Conservation (phyloP, 2,113 vertebrate genomes). For the Laticauda laticaudata region DNA sequence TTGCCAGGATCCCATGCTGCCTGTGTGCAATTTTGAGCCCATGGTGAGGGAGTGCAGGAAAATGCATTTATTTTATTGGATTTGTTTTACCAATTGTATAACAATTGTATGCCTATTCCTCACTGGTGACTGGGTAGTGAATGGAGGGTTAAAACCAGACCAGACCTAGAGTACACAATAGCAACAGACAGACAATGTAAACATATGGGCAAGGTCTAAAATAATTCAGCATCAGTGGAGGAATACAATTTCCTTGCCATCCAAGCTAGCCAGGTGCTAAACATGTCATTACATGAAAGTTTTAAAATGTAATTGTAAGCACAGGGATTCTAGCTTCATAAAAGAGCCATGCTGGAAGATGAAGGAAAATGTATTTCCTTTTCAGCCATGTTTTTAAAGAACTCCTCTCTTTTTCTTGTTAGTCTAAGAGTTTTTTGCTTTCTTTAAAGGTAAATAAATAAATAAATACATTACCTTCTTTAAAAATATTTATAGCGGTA, state of each 20-base stretch:
- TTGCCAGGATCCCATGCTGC: background rate
- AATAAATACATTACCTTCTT: background rate
- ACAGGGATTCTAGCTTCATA: background rate
- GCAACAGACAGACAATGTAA: background rate
- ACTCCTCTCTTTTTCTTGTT: background rate
- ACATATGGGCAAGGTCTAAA: background rate
- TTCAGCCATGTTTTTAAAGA: background rate
- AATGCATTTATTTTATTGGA: background rate
- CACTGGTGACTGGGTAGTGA: background rate
- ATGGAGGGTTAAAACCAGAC: background rate
- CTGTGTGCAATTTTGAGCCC: background rate
- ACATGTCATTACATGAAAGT: background rate
- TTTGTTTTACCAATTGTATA: background rate
- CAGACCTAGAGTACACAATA: background rate
- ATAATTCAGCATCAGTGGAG: background rate
- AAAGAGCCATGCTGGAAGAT: background rate
- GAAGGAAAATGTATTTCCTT: background rate
- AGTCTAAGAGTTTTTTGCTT: background rate
- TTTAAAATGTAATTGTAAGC: background rate
- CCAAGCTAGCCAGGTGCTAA: background rate
- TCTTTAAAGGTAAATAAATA: background rate
- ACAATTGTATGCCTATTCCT: background rate
- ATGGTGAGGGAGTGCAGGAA: background rate
- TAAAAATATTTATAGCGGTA: background rate
- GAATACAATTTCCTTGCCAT: background rate